These are phyloP conservation scores for Notodonta ziczac DNA, from an alignment of 2,888 invertebrate species.

Conservation along the genomic window DNA sequence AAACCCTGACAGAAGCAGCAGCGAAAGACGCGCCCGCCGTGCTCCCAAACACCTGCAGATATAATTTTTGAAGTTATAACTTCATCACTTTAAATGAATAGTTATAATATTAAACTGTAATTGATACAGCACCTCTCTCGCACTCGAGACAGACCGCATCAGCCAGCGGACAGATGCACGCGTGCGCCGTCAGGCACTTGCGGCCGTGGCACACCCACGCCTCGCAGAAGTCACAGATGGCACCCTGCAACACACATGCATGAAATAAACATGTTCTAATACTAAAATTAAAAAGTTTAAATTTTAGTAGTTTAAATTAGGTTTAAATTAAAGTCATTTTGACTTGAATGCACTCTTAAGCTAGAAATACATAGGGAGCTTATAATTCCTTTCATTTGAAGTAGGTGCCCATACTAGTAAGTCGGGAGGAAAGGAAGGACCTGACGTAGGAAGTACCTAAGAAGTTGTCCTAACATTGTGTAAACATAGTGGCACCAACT, in stretches of 20 bases:
- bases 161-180: slow-evolving; percentile 94
- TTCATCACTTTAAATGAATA: too few species aligned
- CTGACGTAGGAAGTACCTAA: too few species aligned
- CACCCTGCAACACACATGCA: slow-evolving; percentile 87
- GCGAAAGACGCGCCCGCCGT: slow-evolving; percentile 95
- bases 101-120: neutral
- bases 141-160: slow-evolving; percentile 97
- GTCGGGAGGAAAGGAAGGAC: too few species aligned
- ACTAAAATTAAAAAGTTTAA: too few species aligned
- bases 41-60: slow-evolving; percentile 93
- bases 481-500: too few species aligned
- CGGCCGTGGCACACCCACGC: slow-evolving; percentile 98
- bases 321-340: too few species aligned
- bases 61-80: neutral
- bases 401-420: too few species aligned
- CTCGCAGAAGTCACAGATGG: slow-evolving; percentile 98
- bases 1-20: slow-evolving; percentile 96
- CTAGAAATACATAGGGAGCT: too few species aligned
- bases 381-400: too few species aligned
- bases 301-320: too few species aligned
- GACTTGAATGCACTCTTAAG: too few species aligned
- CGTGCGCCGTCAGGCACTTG: slow-evolving; percentile 95
- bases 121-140: slow-evolving; percentile 85
- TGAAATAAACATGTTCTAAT: neutral
- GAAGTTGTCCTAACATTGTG: too few species aligned